Evolutionary conservation across 2,113 vertebrate genomes (phyloP), one percentile per base, ranked within the genome.

Genomic region (Mixornis gularis): DNA sequence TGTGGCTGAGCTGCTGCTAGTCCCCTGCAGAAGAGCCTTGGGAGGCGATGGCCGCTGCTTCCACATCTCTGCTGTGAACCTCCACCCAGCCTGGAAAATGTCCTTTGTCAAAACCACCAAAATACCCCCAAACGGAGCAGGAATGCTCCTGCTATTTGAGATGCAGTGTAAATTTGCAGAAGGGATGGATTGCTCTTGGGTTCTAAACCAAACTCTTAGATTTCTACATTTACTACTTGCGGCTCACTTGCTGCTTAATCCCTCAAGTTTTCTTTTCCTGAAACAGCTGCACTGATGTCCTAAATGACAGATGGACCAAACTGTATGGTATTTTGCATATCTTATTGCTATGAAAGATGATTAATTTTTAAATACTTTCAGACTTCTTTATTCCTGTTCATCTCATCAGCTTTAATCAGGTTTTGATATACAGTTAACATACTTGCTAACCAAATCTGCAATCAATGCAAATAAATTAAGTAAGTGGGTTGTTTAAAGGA

Each of bases 21-120:
- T 30, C 13, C 19, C 48, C 63, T 71, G 34, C 36, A 64, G n/a
- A 36, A 70, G 62, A 87, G 22, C n/a, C 51, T 34, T 1, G 22
- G 40, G 30, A 81, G 32, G 65, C 12, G 29, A 12, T 0, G 1
- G 55, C n/a, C 85, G 70, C 55, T 1, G 8, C 43, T 65, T 62
- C 40, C 34, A 52, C 46, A 17, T 11, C 56, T 55, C 48, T 6
- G 3, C 62, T 13, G 1, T 0, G 0, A 17, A 14, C 25, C 48
- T 48, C 53, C 34, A 15, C 13, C 55, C 9, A 12, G 41, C 55
- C 51, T 24, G 11, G 2, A 34, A 51, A 84, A 59, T 0, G 0
- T 13, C 56, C 69, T 74, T 40, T 19, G n/a, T 55, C 40, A 64
- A 84, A 53, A 74, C 1, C 11, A 63, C 14, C 2, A 12, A 84